phyloP scores from a whole-genome alignment of 2,888 invertebrate genomes.

The Adela reaumurella region DNA sequence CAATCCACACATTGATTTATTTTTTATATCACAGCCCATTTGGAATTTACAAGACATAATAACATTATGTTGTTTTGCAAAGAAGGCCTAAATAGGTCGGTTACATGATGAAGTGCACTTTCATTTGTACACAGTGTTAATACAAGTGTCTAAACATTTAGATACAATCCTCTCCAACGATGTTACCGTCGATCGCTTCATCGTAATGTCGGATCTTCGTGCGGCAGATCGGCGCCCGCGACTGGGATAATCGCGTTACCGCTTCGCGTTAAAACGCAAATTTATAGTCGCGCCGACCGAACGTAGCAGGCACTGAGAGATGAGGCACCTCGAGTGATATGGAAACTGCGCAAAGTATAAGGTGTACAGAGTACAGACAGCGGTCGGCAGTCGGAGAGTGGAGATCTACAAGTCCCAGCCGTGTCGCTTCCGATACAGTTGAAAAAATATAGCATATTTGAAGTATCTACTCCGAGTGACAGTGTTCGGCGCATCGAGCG shows the following conservation, averaged over 20 bases:
- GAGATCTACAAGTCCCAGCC: conserved; percentile 19
- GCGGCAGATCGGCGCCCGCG: too few species aligned
- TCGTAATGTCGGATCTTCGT: too few species aligned
- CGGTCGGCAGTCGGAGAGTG: too few species aligned
- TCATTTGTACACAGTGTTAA: conserved; percentile 54
- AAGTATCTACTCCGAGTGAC: conserved; percentile 25
- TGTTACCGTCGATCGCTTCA: conserved; percentile 16
- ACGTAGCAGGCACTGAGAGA: too few species aligned
- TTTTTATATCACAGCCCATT: conserved; percentile 73
- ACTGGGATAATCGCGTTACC: too few species aligned
- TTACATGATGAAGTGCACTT: conserved; percentile 51
- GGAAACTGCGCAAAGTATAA: too few species aligned
- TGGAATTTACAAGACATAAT: conserved; percentile 66
- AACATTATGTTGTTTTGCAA: conserved; percentile 40
- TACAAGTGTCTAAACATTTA: conserved; percentile 31
- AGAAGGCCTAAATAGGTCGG: conserved; percentile 42
- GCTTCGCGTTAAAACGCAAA: too few species aligned
- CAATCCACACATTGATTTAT: conserved; percentile 63
- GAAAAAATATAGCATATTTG: conserved; percentile 50
- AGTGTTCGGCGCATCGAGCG: too few species aligned
- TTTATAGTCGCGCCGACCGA: too few species aligned
- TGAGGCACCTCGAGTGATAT: too few species aligned
- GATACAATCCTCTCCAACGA: conserved; percentile 32
- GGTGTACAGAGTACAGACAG: too few species aligned
- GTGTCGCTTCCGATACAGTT: conserved; percentile 40